Percentiles rank a stretch among this genome's conserved stretches.
Conservation (phyloP, 2,797 vertebrate species). For the Peromyscus eremicus region DNA sequence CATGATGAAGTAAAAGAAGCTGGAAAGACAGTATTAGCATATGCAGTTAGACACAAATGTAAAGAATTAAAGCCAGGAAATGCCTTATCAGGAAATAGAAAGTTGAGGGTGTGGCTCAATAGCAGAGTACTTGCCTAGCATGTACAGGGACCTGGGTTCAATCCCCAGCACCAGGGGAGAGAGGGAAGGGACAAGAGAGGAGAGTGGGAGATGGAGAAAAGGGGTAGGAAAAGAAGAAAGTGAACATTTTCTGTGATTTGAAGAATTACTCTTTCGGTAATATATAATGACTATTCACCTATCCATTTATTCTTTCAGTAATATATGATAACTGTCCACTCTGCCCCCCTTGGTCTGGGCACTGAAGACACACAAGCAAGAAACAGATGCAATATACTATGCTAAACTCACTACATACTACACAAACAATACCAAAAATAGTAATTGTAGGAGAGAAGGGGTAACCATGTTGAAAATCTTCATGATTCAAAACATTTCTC, state of each 20-base stretch:
- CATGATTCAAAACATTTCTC: background rate
- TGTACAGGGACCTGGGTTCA: background rate
- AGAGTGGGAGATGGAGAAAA: background rate
- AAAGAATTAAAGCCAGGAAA: conserved; percentile 45
- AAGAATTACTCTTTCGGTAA: background rate
- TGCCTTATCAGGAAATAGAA: background rate
- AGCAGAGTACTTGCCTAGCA: no score
- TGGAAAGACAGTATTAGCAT: background rate
- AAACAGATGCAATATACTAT: background rate
- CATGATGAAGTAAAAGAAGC: conserved; percentile 29
- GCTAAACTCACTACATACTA: background rate
- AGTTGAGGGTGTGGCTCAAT: background rate
- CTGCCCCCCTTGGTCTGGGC: background rate
- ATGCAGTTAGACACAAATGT: background rate
- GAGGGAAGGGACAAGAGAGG: background rate
- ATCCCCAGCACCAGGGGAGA: background rate
- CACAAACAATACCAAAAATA: background rate
- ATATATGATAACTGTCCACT: background rate
- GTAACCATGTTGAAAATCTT: background rate
- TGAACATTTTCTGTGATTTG: background rate
- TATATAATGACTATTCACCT: background rate
- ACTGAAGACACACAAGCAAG: background rate
- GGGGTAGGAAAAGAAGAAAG: no score
- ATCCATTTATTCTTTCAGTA: background rate
- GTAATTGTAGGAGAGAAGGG: background rate